phyloP scores from a whole-genome alignment of 53 echinoderm and acorn worm genomes.

The Actinopyga echinites region DNA sequence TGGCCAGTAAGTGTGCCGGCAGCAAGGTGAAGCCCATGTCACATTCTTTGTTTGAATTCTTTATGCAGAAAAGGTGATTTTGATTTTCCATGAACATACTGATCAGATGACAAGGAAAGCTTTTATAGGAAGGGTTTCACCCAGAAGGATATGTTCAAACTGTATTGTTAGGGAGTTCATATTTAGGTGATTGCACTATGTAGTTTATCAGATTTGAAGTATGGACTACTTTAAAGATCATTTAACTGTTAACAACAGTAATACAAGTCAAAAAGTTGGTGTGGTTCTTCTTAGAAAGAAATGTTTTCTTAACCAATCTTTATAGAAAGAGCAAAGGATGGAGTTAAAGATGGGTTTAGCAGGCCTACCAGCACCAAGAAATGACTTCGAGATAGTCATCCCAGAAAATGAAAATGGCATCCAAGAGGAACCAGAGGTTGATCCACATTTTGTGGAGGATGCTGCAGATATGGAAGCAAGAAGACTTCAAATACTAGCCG shows the following conservation, averaged over 20 bases:
- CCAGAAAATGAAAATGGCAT: slow-evolving; percentile 70
- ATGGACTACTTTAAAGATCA: neutral
- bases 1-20: too few relatives aligned
- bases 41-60: too few relatives aligned
- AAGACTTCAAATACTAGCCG: slow-evolving; percentile 67
- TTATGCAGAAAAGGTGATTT: too few relatives aligned
- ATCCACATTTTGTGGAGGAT: slow-evolving; percentile 70
- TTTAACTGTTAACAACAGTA: neutral
- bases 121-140: too few relatives aligned
- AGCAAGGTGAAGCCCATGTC: too few relatives aligned
- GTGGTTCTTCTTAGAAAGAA: neutral
- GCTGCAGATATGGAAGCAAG: slow-evolving; percentile 76
- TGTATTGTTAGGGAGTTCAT: too few relatives aligned
- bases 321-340: slow-evolving; percentile 76
- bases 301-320: neutral
- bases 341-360: slow-evolving; percentile 75
- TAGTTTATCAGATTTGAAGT: too few relatives aligned
- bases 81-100: too few relatives aligned
- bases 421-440: slow-evolving; percentile 49
- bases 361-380: slow-evolving; percentile 76
- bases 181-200: too few relatives aligned
- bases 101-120: too few relatives aligned
- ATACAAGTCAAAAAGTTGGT: neutral
- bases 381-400: slow-evolving; percentile 96
- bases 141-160: too few relatives aligned